Evolutionary conservation across 2,888 invertebrate genomes (phyloP), one percentile per base, ranked within the genome.

Genomic region (Oscheius sp.): DNA sequence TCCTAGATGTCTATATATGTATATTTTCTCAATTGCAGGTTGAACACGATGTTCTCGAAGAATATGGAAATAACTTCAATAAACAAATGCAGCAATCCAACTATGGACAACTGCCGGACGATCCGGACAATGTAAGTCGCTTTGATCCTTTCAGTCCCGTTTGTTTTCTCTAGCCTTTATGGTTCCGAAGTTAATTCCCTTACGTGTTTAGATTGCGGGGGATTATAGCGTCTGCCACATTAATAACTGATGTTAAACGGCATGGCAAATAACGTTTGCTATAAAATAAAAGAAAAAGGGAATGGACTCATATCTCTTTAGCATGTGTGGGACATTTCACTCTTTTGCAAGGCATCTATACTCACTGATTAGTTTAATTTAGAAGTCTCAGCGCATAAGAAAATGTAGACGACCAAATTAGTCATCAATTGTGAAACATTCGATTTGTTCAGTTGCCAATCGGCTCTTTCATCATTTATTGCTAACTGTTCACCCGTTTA

Each of bases 51-150:
- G 41, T 62, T n/a, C 50, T 67, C 14, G 67, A 67, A 24, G 62
- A 67, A 49, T 75, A 67, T 61, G 59, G 63, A 6, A 62, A 61
- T 22, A 62, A 71, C 20, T 71, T 72, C 32, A 67, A 61, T 9
- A 63, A 70, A 51, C 76, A 74, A 38, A 71, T 76, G 71, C 72
- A 76, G 24, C 69, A 76, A 44, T 69, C 72, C 20, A 65, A 73
- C 36, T 75, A 68, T 41, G 75, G 75, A 50, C 67, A 67, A 22
- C 57, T 73, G 8, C 59, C 47, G 8, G 71, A 72, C 17, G 75
- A 70, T 54, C 67, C 67, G 22, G 74, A 68, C n/a, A 50, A 61
- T 62, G 73, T 73, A 59, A 57, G 73, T 68, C 44, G 41, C 41
- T 41, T 14, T 41, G 41, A 6, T 6, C 41, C 41, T 6, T 41